Evolutionary conservation across 92 coral and sea anemone species (phyloP).

Genomic region (Epizoanthus fatuus): DNA sequence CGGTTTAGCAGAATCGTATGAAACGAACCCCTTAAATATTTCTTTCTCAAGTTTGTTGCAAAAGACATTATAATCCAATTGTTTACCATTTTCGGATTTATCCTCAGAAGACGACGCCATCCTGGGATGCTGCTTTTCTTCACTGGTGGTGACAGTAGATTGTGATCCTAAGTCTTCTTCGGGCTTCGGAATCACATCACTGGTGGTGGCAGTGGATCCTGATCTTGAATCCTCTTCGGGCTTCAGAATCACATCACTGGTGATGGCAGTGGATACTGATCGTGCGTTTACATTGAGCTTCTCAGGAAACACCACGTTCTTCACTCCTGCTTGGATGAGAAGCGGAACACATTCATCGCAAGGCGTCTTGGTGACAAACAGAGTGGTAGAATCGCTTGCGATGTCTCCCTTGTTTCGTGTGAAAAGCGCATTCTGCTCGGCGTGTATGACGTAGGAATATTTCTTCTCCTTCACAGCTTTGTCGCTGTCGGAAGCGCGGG

Average conservation of each 20-base stretch:
- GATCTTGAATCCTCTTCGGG: no score
- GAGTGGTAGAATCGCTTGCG: conserved; percentile 51
- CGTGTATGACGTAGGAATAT: conserved; percentile 84
- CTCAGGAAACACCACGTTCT: conserved; percentile 60
- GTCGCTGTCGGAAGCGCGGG: conserved; percentile 74
- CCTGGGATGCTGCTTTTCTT: neutral
- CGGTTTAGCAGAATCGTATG: no score
- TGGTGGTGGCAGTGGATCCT: no score
- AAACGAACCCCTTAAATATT: neutral
- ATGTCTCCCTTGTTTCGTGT: conserved; percentile 68
- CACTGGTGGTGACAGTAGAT: no score
- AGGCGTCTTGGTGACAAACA: conserved; percentile 87
- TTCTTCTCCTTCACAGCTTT: conserved; percentile 38
- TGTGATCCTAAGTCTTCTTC: no score
- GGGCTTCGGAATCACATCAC: neutral
- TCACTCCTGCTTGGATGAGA: conserved; percentile 69
- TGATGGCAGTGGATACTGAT: no score
- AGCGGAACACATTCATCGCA: conserved; percentile 83
- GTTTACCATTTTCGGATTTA: neutral
- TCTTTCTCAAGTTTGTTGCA: neutral
- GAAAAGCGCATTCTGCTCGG: conserved; percentile 89
- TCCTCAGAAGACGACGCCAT: neutral
- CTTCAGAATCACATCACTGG: no score
- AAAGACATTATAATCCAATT: neutral
- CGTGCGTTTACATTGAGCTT: neutral